Percentiles rank a stretch among this genome's conserved stretches.
These are phyloP conservation scores for Hycleus cichorii DNA, from an alignment of 1,140 invertebrate species.

Conservation along the genomic window DNA sequence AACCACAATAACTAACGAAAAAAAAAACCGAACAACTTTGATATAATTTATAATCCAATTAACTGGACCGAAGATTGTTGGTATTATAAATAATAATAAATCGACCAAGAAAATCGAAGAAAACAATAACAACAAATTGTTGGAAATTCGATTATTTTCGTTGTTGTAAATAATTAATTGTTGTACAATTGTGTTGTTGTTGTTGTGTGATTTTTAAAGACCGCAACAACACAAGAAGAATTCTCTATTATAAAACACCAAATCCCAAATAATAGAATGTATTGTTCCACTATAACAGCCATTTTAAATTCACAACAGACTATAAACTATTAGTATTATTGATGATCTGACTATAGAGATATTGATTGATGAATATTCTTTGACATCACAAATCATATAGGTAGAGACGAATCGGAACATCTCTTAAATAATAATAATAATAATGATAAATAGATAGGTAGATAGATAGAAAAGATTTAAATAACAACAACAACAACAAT, in stretches of 20 bases:
- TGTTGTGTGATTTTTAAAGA: background rate
- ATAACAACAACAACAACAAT: background rate
- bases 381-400: conserved; percentile 6
- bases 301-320: conserved; percentile 16
- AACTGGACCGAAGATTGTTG: conserved; percentile 23
- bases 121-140: background rate
- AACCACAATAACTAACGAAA: background rate
- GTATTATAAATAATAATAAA: too few species aligned
- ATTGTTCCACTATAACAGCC: conserved; percentile 16
- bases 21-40: conserved; percentile 11
- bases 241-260: conserved; percentile 14
- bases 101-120: background rate
- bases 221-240: background rate
- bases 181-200: conserved; percentile 4
- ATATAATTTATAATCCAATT: conserved; percentile 43
- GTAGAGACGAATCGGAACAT: too few species aligned
- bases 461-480: too few species aligned
- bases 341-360: conserved; percentile 19
- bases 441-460: too few species aligned
- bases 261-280: conserved; percentile 18
- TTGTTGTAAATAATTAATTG: conserved; percentile 17
- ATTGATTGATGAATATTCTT: conserved; percentile 21
- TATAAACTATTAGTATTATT: conserved; percentile 22
- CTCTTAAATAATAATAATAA: too few species aligned
- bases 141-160: background rate